Conservation (phyloP, 2,113 vertebrate species). For the Peromyscus leucopus region DNA sequence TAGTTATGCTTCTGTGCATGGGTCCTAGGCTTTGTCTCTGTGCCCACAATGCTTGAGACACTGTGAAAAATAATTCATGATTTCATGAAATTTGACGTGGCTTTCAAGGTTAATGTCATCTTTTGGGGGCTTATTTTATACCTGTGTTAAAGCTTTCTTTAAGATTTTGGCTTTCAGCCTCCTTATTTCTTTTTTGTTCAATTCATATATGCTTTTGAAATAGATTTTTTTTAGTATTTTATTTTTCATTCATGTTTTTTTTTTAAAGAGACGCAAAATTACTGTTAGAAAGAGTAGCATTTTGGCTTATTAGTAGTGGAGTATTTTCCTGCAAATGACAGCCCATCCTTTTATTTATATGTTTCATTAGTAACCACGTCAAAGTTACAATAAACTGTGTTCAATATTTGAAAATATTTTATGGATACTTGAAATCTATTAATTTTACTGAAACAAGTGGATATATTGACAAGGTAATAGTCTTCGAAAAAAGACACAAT, state of each 20-base stretch:
- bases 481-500: neutral
- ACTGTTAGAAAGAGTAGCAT: neutral
- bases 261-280: neutral
- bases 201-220: neutral
- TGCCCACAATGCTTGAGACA: neutral
- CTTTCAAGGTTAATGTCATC: conserved; percentile 40
- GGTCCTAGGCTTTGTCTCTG: neutral
- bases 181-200: neutral
- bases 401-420: neutral
- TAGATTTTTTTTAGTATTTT: neutral
- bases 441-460: neutral
- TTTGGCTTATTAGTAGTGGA: neutral
- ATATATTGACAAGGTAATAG: neutral
- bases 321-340: neutral
- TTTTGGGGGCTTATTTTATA: conserved; percentile 12
- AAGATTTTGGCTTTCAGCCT: neutral
- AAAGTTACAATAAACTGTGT: neutral
- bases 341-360: neutral
- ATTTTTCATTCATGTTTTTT: neutral
- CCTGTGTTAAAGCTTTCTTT: conserved; percentile 57
- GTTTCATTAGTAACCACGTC: neutral
- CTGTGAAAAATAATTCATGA: neutral
- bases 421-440: neutral
- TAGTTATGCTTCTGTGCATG: neutral
- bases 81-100: conserved; percentile 58